Base-by-base conservation (phyloP, 2,113 vertebrate genomes). In the Lampris incognitus region DNA sequence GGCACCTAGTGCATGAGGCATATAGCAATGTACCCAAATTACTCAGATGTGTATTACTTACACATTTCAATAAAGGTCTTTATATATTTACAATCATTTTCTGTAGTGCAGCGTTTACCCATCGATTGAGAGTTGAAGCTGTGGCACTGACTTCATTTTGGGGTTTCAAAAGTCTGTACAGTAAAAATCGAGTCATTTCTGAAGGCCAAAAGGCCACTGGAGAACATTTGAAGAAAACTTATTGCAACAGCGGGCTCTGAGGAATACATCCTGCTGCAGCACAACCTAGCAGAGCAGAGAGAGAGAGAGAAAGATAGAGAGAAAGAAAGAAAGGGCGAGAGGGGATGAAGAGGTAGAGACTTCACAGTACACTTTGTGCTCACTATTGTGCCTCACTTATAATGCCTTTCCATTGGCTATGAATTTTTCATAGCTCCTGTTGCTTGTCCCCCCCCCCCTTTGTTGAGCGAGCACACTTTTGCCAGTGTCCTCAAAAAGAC, bases 381-480 rank as follows among this genome's bases (percentile, higher is more conserved):
- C 54, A 11, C 49, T 54, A 44, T 55, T 55, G 38, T 7, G 70
- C 40, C 60, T 50, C 69, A 58, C 76, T 88, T 67, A 40, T 72
- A 63, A 62, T 72, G 76, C 77, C 52, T 72, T 87, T 80, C 11
- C 57, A 77, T 64, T 76, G 77, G 66, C 69, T 24, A 86, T 90
- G 69, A 86, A 86, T 88, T 75, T 87, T 90, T 87, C 72, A 90
- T 82, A 64, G 60, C 48, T 74, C 52, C 69, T 71, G 83, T 90
- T 88, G 65, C 80, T 79, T 72, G 71, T 85, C 55, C 24, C 42
- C 74, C 44, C 59, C 6, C 0, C 5, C 77, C 78, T 86, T 81
- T 89, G 85, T 82, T 10, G 24, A 68, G 58, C 6, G 44, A 84
- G 60, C 79, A 80, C 63, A 78, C 75, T 42, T 66, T 74, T 80